phyloP scores from a whole-genome alignment of 2,888 invertebrate genomes.

The Artemia sp. region DNA sequence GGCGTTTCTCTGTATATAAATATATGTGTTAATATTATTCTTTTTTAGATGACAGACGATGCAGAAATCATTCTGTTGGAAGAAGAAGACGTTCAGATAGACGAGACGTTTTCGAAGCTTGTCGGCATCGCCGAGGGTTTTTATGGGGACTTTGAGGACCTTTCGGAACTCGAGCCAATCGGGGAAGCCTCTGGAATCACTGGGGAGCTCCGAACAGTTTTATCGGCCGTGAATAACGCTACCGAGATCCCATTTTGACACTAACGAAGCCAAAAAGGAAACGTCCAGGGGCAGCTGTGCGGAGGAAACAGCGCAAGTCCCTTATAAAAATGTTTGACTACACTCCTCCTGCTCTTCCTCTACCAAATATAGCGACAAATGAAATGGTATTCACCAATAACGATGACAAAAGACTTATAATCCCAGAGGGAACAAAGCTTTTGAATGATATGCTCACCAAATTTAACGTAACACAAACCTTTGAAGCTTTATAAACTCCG shows the following conservation, averaged over 20 bases:
- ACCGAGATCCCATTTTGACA: background rate
- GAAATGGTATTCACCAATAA: background rate
- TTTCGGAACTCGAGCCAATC: background rate
- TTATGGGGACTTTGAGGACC: background rate
- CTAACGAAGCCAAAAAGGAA: background rate
- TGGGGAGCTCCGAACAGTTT: background rate
- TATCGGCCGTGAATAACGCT: background rate
- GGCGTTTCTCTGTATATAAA: background rate
- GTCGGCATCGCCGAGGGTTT: background rate
- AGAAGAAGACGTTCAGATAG: background rate
- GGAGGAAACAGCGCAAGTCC: background rate
- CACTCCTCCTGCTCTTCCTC: background rate
- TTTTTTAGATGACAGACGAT: conserved; percentile 3
- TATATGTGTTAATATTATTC: background rate
- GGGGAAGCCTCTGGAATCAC: background rate
- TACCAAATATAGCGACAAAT: background rate
- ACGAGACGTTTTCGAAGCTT: conserved; percentile 11
- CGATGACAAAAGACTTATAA: background rate
- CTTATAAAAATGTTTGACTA: background rate
- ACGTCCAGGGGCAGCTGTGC: background rate
- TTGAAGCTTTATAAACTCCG: background rate
- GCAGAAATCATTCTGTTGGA: background rate
- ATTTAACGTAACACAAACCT: background rate
- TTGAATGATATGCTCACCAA: background rate
- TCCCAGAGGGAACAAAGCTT: background rate